Conservation (phyloP, 1,140 invertebrate genomes). For the Pteromalus puparum region DNA sequence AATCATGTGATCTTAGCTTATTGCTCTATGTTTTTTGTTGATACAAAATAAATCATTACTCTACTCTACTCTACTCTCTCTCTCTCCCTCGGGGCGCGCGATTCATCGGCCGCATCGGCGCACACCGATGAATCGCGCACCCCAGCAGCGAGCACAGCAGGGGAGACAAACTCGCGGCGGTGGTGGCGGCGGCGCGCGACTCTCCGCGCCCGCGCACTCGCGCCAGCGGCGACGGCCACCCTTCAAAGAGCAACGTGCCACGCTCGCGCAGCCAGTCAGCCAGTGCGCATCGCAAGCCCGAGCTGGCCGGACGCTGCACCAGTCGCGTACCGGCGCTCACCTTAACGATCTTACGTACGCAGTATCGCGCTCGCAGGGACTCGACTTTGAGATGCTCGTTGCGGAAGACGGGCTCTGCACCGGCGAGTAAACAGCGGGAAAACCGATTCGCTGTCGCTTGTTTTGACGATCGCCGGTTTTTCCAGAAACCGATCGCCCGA, state of each 20-base stretch:
- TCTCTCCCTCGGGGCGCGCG: conserved; percentile 36
- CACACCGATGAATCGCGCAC: conserved; percentile 54
- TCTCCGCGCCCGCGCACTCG: conserved; percentile 38
- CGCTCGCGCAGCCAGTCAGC: conserved; percentile 62
- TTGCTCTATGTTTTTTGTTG: no score
- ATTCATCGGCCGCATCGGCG: conserved; percentile 50
- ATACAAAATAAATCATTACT: no score
- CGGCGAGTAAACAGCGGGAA: no score
- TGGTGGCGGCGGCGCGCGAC: conserved; percentile 32
- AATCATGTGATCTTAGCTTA: no score
- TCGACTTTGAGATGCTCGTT: no score
- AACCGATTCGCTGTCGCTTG: no score
- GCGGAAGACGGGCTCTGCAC: no score
- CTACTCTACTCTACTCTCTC: no score
- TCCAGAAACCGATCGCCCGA: no score
- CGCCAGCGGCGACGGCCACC: conserved; percentile 46
- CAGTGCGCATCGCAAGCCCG: conserved; percentile 70
- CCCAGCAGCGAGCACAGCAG: no score
- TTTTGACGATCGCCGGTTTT: no score
- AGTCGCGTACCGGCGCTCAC: background rate
- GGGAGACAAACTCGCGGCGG: background rate
- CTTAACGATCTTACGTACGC: background rate
- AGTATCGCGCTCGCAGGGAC: no score
- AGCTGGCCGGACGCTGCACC: conserved; percentile 57
- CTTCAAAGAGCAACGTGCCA: conserved; percentile 39